Percentiles rank a stretch among this genome's conserved stretches.
Evolutionary conservation across 2,797 vertebrate genomes (phyloP).

Genomic region (Fringilla coelebs): DNA sequence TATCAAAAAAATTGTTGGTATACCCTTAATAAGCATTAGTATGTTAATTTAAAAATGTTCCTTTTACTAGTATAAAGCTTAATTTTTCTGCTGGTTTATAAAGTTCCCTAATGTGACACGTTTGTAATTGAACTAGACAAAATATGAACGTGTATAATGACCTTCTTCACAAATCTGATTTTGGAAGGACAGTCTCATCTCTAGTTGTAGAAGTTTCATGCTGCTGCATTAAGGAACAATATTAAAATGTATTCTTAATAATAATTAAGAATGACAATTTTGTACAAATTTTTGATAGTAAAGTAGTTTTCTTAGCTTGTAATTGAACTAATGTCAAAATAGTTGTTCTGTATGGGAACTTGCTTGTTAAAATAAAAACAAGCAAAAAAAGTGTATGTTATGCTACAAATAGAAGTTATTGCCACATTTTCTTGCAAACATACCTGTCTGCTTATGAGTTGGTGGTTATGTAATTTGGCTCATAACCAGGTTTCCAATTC

Average conservation of each 20-base stretch:
- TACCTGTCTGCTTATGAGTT: not conserved
- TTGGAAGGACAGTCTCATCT: not conserved
- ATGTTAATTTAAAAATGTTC: not conserved
- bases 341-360: not conserved
- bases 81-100: not conserved
- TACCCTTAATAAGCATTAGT: too few relatives aligned
- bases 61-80: not conserved
- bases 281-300: not conserved
- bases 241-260: not conserved
- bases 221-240: not conserved
- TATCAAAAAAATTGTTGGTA: not conserved
- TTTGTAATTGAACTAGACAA: not conserved
- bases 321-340: not conserved
- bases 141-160: not conserved
- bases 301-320: not conserved
- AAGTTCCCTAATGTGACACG: not conserved
- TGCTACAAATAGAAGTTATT: not conserved
- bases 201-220: not conserved
- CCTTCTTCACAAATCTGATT: not conserved
- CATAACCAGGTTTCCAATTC: not conserved
- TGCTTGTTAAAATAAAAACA: not conserved
- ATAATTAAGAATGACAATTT: not conserved
- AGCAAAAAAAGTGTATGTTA: not conserved
- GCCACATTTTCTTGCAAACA: not conserved
- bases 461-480: not conserved